A percentile compares a stretch with the other conserved stretches of the same genome.
These are phyloP conservation scores for Anoura caudifer DNA, from an alignment of 2,113 vertebrate genomes.

Conservation along the genomic window DNA sequence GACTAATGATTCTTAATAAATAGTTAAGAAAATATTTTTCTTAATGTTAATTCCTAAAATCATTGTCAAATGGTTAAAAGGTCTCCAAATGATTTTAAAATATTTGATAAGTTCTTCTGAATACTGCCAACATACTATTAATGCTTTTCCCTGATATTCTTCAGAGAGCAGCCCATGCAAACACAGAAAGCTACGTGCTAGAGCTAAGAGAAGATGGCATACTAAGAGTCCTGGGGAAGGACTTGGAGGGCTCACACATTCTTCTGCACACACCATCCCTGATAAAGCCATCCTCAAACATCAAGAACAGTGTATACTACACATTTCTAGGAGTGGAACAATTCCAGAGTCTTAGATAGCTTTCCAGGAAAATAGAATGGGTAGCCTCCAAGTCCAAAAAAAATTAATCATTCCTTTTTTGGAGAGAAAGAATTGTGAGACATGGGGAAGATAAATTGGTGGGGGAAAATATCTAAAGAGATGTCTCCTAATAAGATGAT, in stretches of 20 bases:
- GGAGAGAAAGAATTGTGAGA: slow-evolving; percentile 24
- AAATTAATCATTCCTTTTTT: slow-evolving; percentile 48
- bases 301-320: neutral
- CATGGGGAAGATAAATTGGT: slow-evolving; percentile 11
- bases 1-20: neutral
- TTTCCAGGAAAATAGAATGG: slow-evolving; percentile 54
- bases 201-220: neutral
- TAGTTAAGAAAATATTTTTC: neutral
- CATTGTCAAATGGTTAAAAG: neutral
- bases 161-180: neutral
- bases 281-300: neutral
- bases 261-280: neutral
- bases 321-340: neutral
- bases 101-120: neutral
- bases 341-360: slow-evolving; percentile 28
- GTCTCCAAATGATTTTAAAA: neutral
- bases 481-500: neutral
- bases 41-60: neutral
- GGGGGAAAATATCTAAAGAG: neutral
- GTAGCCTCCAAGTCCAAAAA: neutral
- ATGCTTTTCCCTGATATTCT: neutral
- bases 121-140: neutral
- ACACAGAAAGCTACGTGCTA: neutral
- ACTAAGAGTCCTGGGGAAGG: neutral
- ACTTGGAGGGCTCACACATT: neutral